Evolutionary conservation across 2,888 invertebrate genomes (phyloP), one percentile per base, ranked within the genome.

Genomic region (Mechanitis mazaeus): DNA sequence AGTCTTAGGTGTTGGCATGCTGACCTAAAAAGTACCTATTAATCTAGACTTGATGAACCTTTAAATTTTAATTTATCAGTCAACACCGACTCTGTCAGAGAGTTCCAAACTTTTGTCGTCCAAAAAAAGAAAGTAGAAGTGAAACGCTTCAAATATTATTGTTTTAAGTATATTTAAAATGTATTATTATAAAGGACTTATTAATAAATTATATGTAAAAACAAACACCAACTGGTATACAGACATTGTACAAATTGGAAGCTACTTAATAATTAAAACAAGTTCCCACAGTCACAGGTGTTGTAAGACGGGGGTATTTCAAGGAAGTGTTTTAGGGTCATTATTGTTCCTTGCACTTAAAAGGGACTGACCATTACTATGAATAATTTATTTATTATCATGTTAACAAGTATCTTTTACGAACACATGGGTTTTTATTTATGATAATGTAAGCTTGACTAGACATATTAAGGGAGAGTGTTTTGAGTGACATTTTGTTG

Each of bases 211-310:
- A 42, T 42, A 42, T 42, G 7, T 42, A 9, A 9, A 9, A 9
- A 42, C 11, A 42, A 9, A 5, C 3, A 7, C 42, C 7, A 7
- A 6, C 42, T 9, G 9, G 11, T 42, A 42, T 9, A 42, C 7
- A 42, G 50, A 45, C 9, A 46, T 11, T 38, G 20, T 33, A 56
- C 31, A 63, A 54, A 6, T 33, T 33, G 56, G 46, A 46, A 11
- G 35, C 45, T n/a, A 42, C 47, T 60, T 63, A 64, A 56, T 54
- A 61, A 68, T 59, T 57, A 54, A 57, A 47, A 50, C 58, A 61
- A 55, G 55, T 77, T 78, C 77, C 71, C 77, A 78, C 76, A 74
- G 72, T n/a, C 77, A 70, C 79, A 79, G 78, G 79, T 79, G 79
- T 71, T 59, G 61, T 54, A 59, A 60, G 58, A 61, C 55, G 55